Evolutionary conservation across 2,113 vertebrate genomes (phyloP).

Genomic region (Trochalopteron elliotii): DNA sequence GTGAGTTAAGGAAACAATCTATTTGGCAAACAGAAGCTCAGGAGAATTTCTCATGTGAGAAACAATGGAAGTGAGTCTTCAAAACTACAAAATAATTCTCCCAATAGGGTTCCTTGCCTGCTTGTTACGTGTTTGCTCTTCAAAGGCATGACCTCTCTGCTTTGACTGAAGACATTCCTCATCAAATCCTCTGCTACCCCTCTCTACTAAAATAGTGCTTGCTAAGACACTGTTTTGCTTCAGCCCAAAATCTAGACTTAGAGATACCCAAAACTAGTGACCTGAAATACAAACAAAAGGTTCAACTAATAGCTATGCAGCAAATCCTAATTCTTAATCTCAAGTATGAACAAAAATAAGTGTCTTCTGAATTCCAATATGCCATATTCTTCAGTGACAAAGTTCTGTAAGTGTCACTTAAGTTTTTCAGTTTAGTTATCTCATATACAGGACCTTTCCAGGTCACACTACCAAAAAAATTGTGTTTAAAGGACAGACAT

Average conservation of each 20-base stretch:
- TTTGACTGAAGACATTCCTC: background rate
- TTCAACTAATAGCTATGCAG: background rate
- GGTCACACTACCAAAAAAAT: background rate
- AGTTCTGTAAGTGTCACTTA: background rate
- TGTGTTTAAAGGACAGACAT: background rate
- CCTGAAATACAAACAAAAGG: background rate
- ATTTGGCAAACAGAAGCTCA: background rate
- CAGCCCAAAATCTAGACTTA: background rate
- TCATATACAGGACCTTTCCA: background rate
- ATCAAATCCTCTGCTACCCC: background rate
- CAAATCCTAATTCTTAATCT: background rate
- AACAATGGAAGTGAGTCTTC: background rate
- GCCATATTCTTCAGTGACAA: background rate
- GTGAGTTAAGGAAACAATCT: background rate
- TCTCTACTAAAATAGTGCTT: background rate
- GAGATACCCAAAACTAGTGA: background rate
- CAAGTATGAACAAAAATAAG: background rate
- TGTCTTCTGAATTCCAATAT: background rate
- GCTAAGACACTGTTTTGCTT: background rate
- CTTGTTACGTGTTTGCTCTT: background rate
- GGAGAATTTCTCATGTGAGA: accelerated
- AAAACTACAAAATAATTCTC: background rate
- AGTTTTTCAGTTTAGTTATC: background rate
- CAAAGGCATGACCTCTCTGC: background rate
- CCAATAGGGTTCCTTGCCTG: background rate